A percentile compares a stretch with the other conserved stretches of the same genome.
Evolutionary conservation across 2,113 vertebrate genomes (phyloP).

Genomic region (Sander vitreus): DNA sequence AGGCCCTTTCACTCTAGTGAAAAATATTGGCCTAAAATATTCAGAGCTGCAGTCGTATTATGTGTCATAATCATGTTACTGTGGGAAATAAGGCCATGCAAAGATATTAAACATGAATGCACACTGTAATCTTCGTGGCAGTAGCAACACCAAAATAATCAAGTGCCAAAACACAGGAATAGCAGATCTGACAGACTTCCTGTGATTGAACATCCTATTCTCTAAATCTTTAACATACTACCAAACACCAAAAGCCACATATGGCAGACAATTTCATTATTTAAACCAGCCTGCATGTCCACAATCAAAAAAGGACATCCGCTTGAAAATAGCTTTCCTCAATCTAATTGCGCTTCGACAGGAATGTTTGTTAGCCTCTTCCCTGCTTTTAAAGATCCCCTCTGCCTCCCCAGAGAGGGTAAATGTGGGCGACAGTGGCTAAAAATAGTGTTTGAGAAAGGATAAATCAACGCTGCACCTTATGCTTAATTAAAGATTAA

Average conservation of each 20-base stretch:
- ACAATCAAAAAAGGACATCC: conserved; percentile 11
- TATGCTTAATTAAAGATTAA: conserved; percentile 86
- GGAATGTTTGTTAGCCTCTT: conserved; percentile 54
- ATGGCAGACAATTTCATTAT: not conserved
- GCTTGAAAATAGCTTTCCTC: conserved; percentile 28
- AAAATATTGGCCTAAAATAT: not conserved
- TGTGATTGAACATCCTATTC: conserved; percentile 12
- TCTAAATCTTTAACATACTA: conserved; percentile 23
- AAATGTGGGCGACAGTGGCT: conserved; percentile 66
- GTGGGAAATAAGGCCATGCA: not conserved
- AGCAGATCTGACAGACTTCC: conserved; percentile 8
- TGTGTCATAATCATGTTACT: not conserved
- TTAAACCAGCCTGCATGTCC: not conserved
- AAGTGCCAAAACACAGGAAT: not conserved
- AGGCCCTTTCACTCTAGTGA: not conserved
- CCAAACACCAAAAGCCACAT: not conserved
- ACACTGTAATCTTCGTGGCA: not conserved
- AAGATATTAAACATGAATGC: not conserved
- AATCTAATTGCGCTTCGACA: conserved; percentile 50
- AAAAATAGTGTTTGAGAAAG: conserved; percentile 78
- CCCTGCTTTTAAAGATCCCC: conserved; percentile 64
- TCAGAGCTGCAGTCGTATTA: not conserved
- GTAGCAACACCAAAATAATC: not conserved
- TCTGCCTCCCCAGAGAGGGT: conserved; percentile 52
- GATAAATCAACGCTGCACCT: conserved; percentile 80